Evolutionary conservation across 2,797 vertebrate species (phyloP), one percentile per base, ranked within the genome.

Genomic region (Takifugu rubripes): DNA sequence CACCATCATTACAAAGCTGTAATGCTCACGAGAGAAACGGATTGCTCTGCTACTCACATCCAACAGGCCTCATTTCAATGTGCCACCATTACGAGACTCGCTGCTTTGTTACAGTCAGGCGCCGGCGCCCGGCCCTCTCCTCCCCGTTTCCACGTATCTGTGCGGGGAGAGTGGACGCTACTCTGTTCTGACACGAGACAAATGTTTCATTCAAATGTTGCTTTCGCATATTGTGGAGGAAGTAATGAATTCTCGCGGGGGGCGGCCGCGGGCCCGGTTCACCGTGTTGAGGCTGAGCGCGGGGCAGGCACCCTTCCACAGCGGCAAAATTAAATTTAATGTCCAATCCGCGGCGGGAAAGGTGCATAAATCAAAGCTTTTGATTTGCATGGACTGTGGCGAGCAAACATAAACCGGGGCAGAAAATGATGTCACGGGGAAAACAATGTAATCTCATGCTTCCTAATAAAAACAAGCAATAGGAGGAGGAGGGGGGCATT

Each of bases 151-250:
- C 14, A 66, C 81, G 85, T 68, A 72, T 87, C 81, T 83, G 79
- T 82, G 84, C 65, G 76, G 84, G 82, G 79, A 72, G 77, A 88
- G 81, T 79, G 93, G 94, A 94, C 84, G 84, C 90, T 93, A 84
- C 89, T 82, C 86, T 72, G 84, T 91, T 93, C 91, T 96, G 96
- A 96, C 94, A 97, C 86, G 89, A 97, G 96, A 98, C 94, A 96
- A 96, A 98, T 98, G 96, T 95, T 95, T 98, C 94, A 96, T 97
- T 97, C 94, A 94, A 95, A 97, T 95, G 92, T 91, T 93, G 90
- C 94, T 93, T 95, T 95, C 93, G 92, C 93, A 95, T 95, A 95
- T 96, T 93, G 91, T 87, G 94, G 90, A 92, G 92, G 91, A 90
- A 84, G 92, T 98, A 95, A 98, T 98, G 96, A 98, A 96, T 96